These are phyloP conservation scores for Halocaridina rubra DNA, from an alignment of 2,888 invertebrate genomes.

Conservation along the genomic window DNA sequence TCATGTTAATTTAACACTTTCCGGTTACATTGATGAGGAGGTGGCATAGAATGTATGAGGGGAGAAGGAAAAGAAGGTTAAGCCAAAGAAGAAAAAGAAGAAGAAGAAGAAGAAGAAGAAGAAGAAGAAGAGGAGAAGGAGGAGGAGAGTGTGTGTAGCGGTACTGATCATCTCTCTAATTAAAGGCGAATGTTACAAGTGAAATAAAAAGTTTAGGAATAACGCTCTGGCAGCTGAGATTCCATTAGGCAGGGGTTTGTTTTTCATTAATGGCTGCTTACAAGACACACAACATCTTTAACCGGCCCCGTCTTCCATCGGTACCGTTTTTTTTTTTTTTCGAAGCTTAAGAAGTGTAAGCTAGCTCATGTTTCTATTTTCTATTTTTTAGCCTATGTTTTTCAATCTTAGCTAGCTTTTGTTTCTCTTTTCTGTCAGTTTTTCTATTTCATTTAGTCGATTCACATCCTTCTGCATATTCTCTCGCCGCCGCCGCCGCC, in stretches of 20 bases:
- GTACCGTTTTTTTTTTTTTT: not conserved
- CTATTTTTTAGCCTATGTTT: too few species aligned
- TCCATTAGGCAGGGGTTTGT: slow-evolving; percentile 59
- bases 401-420: not conserved
- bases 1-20: too few species aligned
- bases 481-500: too few species aligned
- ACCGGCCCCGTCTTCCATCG: slow-evolving; percentile 9
- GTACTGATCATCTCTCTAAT: slow-evolving; percentile 37
- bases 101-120: not conserved
- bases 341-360: too few species aligned
- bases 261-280: slow-evolving; percentile 62
- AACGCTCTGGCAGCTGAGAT: slow-evolving; percentile 31
- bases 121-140: not conserved
- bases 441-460: not conserved
- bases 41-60: too few species aligned
- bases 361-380: too few species aligned
- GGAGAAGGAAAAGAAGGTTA: not conserved
- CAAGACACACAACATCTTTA: slow-evolving; percentile 58
- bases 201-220: slow-evolving; percentile 47
- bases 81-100: not conserved
- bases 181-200: slow-evolving; percentile 47
- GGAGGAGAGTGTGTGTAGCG: not conserved
- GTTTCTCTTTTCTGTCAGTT: not conserved
- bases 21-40: too few species aligned
- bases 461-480: too few species aligned